A percentile compares a stretch with the other conserved stretches of the same genome.
Evolutionary conservation across 2,888 invertebrate species (phyloP).

Genomic region (Scaeva pyrastri): DNA sequence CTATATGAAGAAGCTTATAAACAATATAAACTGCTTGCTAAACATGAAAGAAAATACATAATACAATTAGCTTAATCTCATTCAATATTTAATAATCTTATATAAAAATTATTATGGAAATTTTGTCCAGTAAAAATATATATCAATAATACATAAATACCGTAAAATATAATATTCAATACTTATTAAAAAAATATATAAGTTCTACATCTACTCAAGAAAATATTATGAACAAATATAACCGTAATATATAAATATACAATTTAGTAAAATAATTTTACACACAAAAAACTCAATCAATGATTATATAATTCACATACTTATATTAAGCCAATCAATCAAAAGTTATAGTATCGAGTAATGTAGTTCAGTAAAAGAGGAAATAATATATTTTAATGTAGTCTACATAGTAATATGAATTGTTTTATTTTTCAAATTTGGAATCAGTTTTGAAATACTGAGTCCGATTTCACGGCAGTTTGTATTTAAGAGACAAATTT

Average conservation of each 20-base stretch:
- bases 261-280: background rate
- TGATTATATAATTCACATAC: conserved; percentile 12
- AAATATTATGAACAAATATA: background rate
- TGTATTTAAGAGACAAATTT: too few species aligned
- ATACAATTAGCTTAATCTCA: background rate
- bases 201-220: background rate
- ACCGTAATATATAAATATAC: background rate
- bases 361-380: background rate
- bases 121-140: background rate
- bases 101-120: background rate
- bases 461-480: too few species aligned
- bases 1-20: background rate
- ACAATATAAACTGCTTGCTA: background rate
- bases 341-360: background rate
- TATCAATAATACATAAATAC: background rate
- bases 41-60: background rate
- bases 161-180: background rate
- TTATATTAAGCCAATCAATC: background rate
- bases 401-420: background rate
- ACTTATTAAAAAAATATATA: background rate
- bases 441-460: too few species aligned
- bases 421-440: conserved; percentile 2
- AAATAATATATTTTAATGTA: background rate
- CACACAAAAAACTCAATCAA: background rate
- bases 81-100: background rate